Percentiles rank a stretch among this genome's conserved stretches.
Evolutionary conservation across 2,888 invertebrate species (phyloP).

Genomic region (Euphydryas editha): DNA sequence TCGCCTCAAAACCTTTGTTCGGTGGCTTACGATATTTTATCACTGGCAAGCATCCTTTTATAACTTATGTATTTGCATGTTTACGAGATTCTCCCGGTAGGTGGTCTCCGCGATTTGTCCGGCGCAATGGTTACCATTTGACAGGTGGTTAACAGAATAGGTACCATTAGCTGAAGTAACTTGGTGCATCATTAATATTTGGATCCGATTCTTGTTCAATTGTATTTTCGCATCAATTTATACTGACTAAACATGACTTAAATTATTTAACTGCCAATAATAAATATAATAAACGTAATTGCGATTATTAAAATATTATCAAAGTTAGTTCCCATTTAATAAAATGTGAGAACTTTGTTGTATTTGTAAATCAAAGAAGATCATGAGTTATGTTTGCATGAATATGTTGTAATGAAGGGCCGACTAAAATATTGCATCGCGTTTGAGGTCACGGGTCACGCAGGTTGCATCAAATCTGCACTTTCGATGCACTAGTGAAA

Average conservation of each 20-base stretch:
- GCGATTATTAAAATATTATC: neutral
- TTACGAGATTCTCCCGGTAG: constrained; percentile 70
- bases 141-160: constrained; percentile 70
- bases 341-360: neutral
- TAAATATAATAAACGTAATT: neutral
- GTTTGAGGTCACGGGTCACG: constrained; percentile 64
- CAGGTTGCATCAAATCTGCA: constrained; percentile 74
- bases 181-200: constrained; percentile 54
- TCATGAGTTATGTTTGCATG: neutral
- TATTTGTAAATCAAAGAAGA: neutral
- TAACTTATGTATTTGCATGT: constrained; percentile 74
- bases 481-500: constrained; percentile 81
- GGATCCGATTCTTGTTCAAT: constrained; percentile 55
- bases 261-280: neutral
- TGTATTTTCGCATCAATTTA: constrained; percentile 69
- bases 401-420: constrained; percentile 29
- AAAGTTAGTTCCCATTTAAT: neutral
- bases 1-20: constrained; percentile 45
- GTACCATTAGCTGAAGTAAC: constrained; percentile 68
- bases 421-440: constrained; percentile 45
- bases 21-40: constrained; percentile 55
- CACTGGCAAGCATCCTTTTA: constrained; percentile 55
- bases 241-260: constrained; percentile 45
- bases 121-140: constrained; percentile 66
- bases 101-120: constrained; percentile 77